Evolutionary conservation across 2,888 invertebrate species (phyloP).

Genomic region (Tridacna gigas): DNA sequence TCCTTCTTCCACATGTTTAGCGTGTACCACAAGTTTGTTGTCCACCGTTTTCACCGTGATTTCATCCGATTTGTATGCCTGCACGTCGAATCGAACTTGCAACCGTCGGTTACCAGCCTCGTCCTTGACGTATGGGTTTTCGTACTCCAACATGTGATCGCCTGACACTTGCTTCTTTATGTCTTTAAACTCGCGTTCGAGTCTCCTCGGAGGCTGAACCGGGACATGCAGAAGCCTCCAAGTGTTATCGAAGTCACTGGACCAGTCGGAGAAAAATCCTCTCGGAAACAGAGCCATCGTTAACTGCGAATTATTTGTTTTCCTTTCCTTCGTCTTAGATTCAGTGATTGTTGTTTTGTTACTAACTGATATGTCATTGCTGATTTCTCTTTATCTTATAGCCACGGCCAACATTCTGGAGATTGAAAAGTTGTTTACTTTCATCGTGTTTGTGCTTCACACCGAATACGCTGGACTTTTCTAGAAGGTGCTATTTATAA

Average conservation of each 20-base stretch:
- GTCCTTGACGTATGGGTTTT: slow-evolving; percentile 3
- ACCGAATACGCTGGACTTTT: too few relatives aligned
- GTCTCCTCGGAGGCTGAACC: background rate
- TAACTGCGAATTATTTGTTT: too few relatives aligned
- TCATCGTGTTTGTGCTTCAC: too few relatives aligned
- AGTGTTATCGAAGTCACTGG: background rate
- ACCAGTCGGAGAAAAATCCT: background rate
- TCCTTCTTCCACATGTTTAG: slow-evolving; percentile 2
- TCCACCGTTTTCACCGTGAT: slow-evolving; percentile 1
- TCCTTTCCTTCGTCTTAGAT: too few relatives aligned
- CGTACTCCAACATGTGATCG: background rate
- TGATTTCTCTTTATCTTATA: too few relatives aligned
- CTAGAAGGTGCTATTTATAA: too few relatives aligned
- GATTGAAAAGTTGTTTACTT: too few relatives aligned
- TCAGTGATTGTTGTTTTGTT: too few relatives aligned
- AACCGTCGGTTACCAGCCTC: background rate
- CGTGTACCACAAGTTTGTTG: background rate
- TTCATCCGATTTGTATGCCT: slow-evolving; percentile 1
- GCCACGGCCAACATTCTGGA: too few relatives aligned
- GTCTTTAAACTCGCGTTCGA: slow-evolving; percentile 4
- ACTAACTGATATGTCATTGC: too few relatives aligned
- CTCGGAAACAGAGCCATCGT: slow-evolving; percentile 1
- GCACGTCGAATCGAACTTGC: background rate
- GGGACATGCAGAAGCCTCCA: background rate
- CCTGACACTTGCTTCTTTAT: background rate